Conservation (phyloP, 2,797 vertebrate genomes). For the Antennarius maculatus region DNA sequence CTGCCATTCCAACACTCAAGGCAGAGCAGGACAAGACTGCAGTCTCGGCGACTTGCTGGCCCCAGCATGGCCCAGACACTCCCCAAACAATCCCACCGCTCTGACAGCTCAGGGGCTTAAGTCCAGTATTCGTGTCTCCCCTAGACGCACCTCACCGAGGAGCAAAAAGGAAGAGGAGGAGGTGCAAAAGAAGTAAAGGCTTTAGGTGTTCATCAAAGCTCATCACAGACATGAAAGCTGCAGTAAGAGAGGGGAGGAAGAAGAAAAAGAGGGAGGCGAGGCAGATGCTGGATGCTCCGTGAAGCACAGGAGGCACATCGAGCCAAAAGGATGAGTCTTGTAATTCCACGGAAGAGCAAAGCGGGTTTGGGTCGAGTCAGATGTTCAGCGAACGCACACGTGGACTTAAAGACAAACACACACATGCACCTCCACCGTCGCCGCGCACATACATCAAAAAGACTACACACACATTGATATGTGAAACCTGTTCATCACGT, state of each 20-base stretch:
- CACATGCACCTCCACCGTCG: slow-evolving; percentile 15
- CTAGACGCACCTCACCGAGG: slow-evolving; percentile 64
- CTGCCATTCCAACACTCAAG: slow-evolving; percentile 87
- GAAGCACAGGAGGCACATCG: slow-evolving; percentile 41
- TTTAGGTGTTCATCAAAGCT: slow-evolving; percentile 40
- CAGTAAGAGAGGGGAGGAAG: slow-evolving; percentile 10
- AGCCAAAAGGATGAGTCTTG: slow-evolving; percentile 42
- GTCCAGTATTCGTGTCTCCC: slow-evolving; percentile 59
- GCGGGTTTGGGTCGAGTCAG: slow-evolving; percentile 48
- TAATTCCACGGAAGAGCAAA: slow-evolving; percentile 43
- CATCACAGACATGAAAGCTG: slow-evolving; percentile 33
- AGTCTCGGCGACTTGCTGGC: slow-evolving; percentile 75
- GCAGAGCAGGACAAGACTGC: slow-evolving; percentile 82
- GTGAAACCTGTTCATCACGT: slow-evolving; percentile 66
- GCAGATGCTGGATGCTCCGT: slow-evolving; percentile 34
- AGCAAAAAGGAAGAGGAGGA: slow-evolving; percentile 57
- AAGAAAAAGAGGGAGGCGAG: neutral
- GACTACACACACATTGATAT: slow-evolving; percentile 69
- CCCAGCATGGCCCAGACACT: slow-evolving; percentile 74
- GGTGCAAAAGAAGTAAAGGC: slow-evolving; percentile 43
- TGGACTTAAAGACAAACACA: slow-evolving; percentile 27
- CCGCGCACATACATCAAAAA: slow-evolving; percentile 34
- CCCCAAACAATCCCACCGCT: slow-evolving; percentile 46
- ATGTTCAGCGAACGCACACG: slow-evolving; percentile 29
- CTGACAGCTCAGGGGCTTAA: slow-evolving; percentile 60